Conservation (phyloP, 1,140 invertebrate species). For the Solenopsis invicta region DNA sequence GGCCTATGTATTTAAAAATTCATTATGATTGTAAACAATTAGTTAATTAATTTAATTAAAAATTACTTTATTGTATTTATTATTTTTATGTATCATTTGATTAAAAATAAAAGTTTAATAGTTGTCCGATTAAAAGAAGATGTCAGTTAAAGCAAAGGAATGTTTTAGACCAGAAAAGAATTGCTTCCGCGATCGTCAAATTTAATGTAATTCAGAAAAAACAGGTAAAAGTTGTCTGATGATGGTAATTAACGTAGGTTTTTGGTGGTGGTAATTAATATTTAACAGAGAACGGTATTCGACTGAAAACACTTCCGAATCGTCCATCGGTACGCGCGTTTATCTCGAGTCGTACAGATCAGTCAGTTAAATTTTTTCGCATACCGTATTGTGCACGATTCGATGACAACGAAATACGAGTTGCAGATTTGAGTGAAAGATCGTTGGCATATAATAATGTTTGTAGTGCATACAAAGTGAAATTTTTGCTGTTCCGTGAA, state of each 20-base stretch:
- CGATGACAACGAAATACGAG: not conserved
- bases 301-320: slow-evolving; percentile 55
- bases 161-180: slow-evolving; percentile 37
- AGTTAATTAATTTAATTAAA: slow-evolving; percentile 1
- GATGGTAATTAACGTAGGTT: no score
- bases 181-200: not conserved
- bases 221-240: slow-evolving; percentile 80
- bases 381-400: not conserved
- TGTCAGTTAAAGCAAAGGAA: no score
- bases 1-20: not conserved
- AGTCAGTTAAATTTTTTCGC: not conserved
- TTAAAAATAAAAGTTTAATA: not conserved
- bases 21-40: not conserved
- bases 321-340: not conserved
- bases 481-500: not conserved
- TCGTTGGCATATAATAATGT: not conserved
- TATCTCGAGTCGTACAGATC: not conserved
- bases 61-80: no score
- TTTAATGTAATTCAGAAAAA: slow-evolving; percentile 81
- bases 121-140: not conserved
- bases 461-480: slow-evolving; percentile 10
- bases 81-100: not conserved
- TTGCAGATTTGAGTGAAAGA: not conserved
- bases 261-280: slow-evolving; percentile 67
- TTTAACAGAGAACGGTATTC: slow-evolving; percentile 51